Evolutionary conservation across 1,140 invertebrate species (phyloP).

Genomic region (Heliconius himera): DNA sequence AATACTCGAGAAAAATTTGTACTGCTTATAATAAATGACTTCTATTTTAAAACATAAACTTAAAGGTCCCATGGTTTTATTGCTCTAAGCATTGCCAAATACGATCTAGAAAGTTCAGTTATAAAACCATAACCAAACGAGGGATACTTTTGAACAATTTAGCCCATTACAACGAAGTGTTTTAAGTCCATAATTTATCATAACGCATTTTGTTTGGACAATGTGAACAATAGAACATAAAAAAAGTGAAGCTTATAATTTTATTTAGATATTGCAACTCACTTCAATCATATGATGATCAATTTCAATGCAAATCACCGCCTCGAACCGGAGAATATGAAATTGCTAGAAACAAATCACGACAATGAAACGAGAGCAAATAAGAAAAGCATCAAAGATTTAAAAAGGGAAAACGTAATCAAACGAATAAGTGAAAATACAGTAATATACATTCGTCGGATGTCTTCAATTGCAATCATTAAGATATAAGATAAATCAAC

Average conservation of each 20-base stretch:
- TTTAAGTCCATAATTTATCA: slow-evolving; percentile 61
- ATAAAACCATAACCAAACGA: slow-evolving; percentile 51
- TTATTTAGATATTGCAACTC: slow-evolving; percentile 43
- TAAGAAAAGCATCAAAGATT: slow-evolving; percentile 32
- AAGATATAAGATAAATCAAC: slow-evolving; percentile 47
- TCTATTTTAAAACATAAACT: not conserved
- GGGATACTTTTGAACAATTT: slow-evolving; percentile 57
- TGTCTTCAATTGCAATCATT: slow-evolving; percentile 45
- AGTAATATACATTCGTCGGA: slow-evolving; percentile 41
- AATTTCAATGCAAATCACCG: slow-evolving; percentile 51
- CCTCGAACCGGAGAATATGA: slow-evolving; percentile 22
- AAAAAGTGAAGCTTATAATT: slow-evolving; percentile 65
- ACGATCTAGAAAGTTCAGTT: slow-evolving; percentile 59
- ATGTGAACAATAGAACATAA: slow-evolving; percentile 64
- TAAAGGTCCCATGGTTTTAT: not conserved
- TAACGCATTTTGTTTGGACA: slow-evolving; percentile 52
- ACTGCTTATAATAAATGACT: not conserved
- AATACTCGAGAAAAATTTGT: not conserved
- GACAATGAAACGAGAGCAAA: slow-evolving; percentile 21
- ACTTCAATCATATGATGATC: slow-evolving; percentile 49
- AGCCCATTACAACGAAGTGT: slow-evolving; percentile 61
- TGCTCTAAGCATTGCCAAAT: slow-evolving; percentile 32
- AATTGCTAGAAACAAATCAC: slow-evolving; percentile 29
- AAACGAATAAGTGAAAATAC: slow-evolving; percentile 24
- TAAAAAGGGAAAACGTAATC: slow-evolving; percentile 25